Evolutionary conservation across 2,888 invertebrate genomes (phyloP), one percentile per base, ranked within the genome.

Genomic region (Leucoma salicis): DNA sequence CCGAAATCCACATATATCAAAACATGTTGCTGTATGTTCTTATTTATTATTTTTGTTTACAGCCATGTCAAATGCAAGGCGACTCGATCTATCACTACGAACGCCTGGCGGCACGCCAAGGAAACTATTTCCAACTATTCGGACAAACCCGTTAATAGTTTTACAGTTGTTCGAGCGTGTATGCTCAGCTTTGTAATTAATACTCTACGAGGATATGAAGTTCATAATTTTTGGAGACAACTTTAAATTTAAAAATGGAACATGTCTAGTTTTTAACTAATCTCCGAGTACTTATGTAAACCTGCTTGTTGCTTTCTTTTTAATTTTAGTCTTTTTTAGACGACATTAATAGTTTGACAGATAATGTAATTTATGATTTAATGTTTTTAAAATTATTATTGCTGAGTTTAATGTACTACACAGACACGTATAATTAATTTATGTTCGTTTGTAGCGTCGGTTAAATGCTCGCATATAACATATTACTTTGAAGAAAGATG

Each of bases 31-130:
- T 53, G 65, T 63, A 61, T 53, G 65, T 66, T 70, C 64, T 73
- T 82, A 73, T 80, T 82, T 82, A 78, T 79, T 84, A 77, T 82
- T 83, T 82, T 81, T 83, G 82, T 84, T 83, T 83, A 79, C 78
- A 74, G 64, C 70, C 68, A 63, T 74, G 85, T 84, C 85, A 81
- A 75, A 79, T 57, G 75, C 82, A 79, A 70, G 72, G 73, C 70
- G 63, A 58, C 62, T 64, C 78, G 74, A 82, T 83, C 81, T 78
- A 78, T 83, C 80, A 80, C 55, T 40, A 41, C 25, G 51, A 42
- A 73, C 78, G 53, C 58, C 78, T 87, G 86, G 86, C 84, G 72
- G 64, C 35, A 48, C 32, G 82, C 86, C 86, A 87, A 80, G 58
- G 74, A 70, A 82, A 84, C 83, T 83, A 83, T 83, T 83, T 72